Conservation (phyloP, 1,140 invertebrate genomes). For the Stenopsyche tienmushanensis region DNA sequence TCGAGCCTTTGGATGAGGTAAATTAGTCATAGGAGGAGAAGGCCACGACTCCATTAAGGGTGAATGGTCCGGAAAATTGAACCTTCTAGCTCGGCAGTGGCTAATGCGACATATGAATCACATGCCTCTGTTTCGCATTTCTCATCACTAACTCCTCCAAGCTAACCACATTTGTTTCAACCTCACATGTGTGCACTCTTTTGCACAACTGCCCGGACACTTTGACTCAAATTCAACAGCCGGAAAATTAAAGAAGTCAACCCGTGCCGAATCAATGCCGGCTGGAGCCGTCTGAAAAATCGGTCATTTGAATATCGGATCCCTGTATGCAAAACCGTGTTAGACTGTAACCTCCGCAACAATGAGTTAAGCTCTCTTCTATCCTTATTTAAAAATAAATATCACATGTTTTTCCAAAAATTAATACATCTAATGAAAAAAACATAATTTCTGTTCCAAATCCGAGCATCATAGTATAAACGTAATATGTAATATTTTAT, state of each 20-base stretch:
- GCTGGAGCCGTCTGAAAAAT: neutral
- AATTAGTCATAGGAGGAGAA: conserved; percentile 38
- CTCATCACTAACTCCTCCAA: conserved; percentile 31
- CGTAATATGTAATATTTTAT: too few species aligned
- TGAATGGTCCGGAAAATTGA: conserved; percentile 41
- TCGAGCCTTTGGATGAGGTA: conserved; percentile 33
- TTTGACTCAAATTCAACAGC: neutral
- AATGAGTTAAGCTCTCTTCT: too few species aligned
- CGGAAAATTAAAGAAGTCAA: neutral
- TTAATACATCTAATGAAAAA: too few species aligned
- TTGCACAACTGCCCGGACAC: neutral
- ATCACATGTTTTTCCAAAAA: too few species aligned
- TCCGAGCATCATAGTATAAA: too few species aligned
- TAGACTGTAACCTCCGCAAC: too few species aligned
- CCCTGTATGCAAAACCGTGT: too few species aligned
- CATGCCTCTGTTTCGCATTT: conserved; percentile 27
- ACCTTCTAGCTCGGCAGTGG: conserved; percentile 23
- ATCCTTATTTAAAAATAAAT: too few species aligned
- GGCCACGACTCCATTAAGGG: conserved; percentile 38
- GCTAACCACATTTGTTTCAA: conserved; percentile 24
- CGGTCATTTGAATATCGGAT: too few species aligned
- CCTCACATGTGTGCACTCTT: conserved; percentile 1
- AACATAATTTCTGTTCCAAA: too few species aligned
- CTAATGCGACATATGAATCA: conserved; percentile 40
- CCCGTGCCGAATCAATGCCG: neutral